Evolutionary conservation across 2,888 invertebrate genomes (phyloP).

Genomic region (Opisthograptis luteolata): DNA sequence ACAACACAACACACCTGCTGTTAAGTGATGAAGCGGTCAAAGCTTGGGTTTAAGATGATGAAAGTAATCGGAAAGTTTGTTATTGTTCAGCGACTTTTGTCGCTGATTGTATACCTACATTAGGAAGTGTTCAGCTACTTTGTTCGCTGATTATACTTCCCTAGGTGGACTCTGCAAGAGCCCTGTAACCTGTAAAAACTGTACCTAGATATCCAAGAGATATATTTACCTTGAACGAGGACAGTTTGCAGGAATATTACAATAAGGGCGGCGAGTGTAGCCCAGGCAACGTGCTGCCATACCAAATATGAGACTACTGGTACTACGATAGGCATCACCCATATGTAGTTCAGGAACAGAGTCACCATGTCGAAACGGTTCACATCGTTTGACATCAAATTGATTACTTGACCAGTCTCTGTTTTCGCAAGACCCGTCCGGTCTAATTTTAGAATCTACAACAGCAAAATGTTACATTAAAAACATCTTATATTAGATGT

Average conservation of each 20-base stretch:
- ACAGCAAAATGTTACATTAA: slow-evolving; percentile 27
- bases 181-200: neutral
- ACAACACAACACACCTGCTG: no score
- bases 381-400: slow-evolving; percentile 93
- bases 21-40: no score
- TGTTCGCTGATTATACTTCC: no score
- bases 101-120: no score
- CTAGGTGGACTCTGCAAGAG: no score
- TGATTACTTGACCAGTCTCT: slow-evolving; percentile 91
- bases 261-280: slow-evolving; percentile 67
- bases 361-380: slow-evolving; percentile 90
- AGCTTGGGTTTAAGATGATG: no score
- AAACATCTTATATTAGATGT: neutral
- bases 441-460: slow-evolving; percentile 78
- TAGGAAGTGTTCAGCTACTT: no score
- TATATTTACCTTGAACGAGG: slow-evolving; percentile 74
- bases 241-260: slow-evolving; percentile 86
- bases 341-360: slow-evolving; percentile 89
- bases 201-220: neutral
- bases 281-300: slow-evolving; percentile 74
- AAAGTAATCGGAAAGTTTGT: no score
- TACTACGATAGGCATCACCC: slow-evolving; percentile 91
- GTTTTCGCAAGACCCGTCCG: slow-evolving; percentile 85
- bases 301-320: slow-evolving; percentile 80
- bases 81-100: no score